Conservation (phyloP, 64 coral and sea anemone genomes). For the Stichodactyla mertensii region DNA sequence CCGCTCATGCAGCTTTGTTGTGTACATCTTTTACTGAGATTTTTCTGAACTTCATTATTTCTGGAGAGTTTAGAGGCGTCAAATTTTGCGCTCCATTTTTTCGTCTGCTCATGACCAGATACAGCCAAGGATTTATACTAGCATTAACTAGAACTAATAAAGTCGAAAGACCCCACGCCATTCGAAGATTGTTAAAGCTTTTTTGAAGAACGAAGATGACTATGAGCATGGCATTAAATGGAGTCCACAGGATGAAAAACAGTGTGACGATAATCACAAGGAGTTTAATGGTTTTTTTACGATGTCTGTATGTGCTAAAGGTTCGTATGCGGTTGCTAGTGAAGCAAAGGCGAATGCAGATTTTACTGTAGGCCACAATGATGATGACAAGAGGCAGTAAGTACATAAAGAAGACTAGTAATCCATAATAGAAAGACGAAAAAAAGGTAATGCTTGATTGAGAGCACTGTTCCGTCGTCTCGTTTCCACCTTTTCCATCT, state of each 20-base stretch:
- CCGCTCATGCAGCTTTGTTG: too few species aligned
- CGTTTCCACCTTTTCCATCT: background rate
- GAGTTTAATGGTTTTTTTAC: conserved; percentile 26
- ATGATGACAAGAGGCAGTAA: background rate
- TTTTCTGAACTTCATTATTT: background rate
- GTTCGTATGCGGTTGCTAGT: background rate
- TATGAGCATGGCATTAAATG: conserved; percentile 42
- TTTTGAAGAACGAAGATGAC: conserved; percentile 34
- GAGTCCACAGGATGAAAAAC: conserved; percentile 47
- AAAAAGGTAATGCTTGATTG: conserved; percentile 16
- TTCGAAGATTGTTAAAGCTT: background rate
- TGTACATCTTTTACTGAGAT: background rate
- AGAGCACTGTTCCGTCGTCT: background rate
- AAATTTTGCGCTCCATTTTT: background rate
- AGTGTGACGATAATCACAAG: conserved; percentile 12
- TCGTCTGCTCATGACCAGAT: conserved; percentile 21
- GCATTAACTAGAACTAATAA: conserved; percentile 25
- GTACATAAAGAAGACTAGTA: conserved; percentile 4
- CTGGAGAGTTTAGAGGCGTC: background rate
- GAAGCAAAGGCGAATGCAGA: background rate
- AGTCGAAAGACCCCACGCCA: conserved; percentile 7
- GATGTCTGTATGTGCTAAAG: background rate
- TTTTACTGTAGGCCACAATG: background rate
- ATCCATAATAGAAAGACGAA: conserved; percentile 12
- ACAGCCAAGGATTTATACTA: conserved; percentile 31